phyloP scores from a whole-genome alignment of 2,797 vertebrate species.

The Rhinoraja longicauda region DNA sequence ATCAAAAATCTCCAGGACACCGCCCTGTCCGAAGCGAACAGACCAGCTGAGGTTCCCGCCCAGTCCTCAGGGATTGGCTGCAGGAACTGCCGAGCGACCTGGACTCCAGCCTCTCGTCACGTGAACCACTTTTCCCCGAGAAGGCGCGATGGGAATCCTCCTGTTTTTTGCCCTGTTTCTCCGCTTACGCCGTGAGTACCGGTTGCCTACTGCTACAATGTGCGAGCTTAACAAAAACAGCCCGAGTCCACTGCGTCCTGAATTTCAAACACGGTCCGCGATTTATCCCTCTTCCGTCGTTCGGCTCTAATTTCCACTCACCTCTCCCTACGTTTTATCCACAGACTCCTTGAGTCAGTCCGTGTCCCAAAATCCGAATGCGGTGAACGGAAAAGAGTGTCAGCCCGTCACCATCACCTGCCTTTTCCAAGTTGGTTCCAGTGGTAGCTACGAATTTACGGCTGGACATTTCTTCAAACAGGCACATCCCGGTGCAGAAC shows the following conservation, averaged over 20 bases:
- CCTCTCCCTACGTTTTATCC: neutral
- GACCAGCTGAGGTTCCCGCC: neutral
- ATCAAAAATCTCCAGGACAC: neutral
- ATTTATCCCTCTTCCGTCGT: neutral
- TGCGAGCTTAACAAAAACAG: neutral
- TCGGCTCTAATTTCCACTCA: neutral
- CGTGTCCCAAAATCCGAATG: neutral
- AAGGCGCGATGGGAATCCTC: neutral
- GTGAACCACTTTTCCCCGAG: neutral
- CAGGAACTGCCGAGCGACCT: neutral
- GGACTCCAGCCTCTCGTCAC: neutral
- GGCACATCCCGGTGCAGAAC: neutral
- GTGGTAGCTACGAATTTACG: fast-evolving
- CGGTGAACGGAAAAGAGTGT: neutral
- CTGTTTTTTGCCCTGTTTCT: neutral
- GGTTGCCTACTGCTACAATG: neutral
- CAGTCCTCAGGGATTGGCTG: neutral
- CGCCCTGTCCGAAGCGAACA: neutral
- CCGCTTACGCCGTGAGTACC: neutral
- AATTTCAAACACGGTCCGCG: neutral
- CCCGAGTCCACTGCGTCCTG: neutral
- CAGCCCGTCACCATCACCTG: neutral
- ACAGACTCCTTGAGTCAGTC: neutral
- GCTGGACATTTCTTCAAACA: neutral
- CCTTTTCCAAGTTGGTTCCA: neutral